Evolutionary conservation across 2,888 invertebrate genomes (phyloP), one percentile per base, ranked within the genome.

Genomic region (Leucoptera coffeella): DNA sequence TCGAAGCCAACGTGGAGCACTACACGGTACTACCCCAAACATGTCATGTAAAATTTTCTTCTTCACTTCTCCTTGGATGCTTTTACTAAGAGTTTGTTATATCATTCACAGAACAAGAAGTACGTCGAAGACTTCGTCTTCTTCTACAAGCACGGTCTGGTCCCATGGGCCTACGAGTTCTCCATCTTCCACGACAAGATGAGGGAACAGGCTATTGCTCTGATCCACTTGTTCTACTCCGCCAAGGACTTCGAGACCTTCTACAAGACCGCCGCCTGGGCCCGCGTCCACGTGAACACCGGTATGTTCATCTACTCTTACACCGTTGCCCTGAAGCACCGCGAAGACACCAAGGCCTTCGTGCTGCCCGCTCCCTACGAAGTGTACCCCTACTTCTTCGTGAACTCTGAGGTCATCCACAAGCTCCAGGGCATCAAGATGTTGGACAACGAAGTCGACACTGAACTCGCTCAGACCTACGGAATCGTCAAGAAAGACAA

Each of bases 311-410:
- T 75, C 4, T 81, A 82, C 41, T 62, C 76, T 4, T 60, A 78
- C 42, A 73, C 74, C 37, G 64, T 77, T 8, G 79, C 79, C 20
- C 46, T 75, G 5, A 41, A 75, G 12, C 78, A 80, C 38, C 76
- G 79, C 25, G 39, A 57, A 2, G 80, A 81, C 38, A 65, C 74
- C 28, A 50, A 56, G 25, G 69, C 73, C 28, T 47, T 82, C 15
- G 73, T 75, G 11, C 39, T 82, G 19, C 84, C 84, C 2, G 76
- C 82, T 2, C 62, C 77, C n/a, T 81, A 82, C 40, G 83, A 84
- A 61, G 56, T 80, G 15, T 59, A 73, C 37, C 83, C 84, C 1
- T 69, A 79, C 44, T 69, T 73, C 36, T 84, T 77, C 62, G 72
- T 77, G 34, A 77, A 77, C 46, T 48, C 61, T 9, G 74, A 79